Conservation (phyloP, 2,113 vertebrate genomes). For the Panthera uncia region DNA sequence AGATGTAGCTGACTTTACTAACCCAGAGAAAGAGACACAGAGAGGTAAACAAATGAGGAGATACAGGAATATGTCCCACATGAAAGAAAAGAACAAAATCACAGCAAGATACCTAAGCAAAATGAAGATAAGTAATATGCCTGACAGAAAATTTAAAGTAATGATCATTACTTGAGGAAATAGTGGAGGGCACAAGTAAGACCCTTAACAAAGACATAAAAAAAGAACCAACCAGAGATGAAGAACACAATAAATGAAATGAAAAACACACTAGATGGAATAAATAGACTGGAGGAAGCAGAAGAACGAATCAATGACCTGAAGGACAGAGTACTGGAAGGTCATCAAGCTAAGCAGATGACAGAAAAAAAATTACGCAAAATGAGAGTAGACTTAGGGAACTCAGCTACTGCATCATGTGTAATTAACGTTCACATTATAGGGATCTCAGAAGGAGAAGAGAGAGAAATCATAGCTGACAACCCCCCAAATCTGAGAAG, state of each 20-base stretch:
- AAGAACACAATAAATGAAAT: neutral
- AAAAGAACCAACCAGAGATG: neutral
- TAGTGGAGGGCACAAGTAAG: neutral
- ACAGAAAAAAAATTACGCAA: neutral
- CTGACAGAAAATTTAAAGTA: neutral
- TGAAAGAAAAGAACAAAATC: neutral
- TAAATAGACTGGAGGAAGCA: neutral
- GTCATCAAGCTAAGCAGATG: neutral
- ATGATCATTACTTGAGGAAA: neutral
- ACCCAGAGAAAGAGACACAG: neutral
- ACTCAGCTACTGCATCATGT: neutral
- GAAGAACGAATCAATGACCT: neutral
- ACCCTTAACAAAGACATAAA: neutral
- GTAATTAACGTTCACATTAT: neutral
- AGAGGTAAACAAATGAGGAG: neutral
- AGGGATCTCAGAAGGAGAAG: neutral
- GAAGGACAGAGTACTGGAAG: neutral
- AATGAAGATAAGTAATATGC: neutral
- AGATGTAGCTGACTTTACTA: neutral
- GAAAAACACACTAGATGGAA: neutral
- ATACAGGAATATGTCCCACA: neutral
- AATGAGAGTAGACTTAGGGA: neutral
- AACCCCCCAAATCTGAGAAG: neutral
- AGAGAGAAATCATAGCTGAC: neutral
- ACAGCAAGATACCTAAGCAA: neutral